Evolutionary conservation across 2,888 invertebrate genomes (phyloP), one percentile per base, ranked within the genome.

Genomic region (Sphinx pinastri): DNA sequence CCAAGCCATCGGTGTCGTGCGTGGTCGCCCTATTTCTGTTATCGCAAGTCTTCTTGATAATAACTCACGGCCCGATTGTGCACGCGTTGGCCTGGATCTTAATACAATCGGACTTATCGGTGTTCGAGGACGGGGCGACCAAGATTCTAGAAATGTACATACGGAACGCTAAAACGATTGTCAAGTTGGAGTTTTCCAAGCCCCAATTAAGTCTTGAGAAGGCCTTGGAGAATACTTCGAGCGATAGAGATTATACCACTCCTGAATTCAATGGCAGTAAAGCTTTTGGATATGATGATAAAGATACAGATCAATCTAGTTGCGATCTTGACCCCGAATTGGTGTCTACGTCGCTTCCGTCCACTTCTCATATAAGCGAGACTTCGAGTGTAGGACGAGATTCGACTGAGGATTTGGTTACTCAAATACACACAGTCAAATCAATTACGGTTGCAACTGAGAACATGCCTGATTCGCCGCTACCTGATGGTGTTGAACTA

Each of bases 1-100:
- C 85, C 10, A 96, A 96, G 87, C 96, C 96, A 5, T 96, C 97
- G 73, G 97, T 98, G 0, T 98, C 98, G 72, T 97, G 97, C 73
- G 98, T 99, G 12, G 98, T 99, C 6, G 96, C 99, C 0, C 92
- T 99, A 73, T 99, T 98, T 93, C 93, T 99, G 71, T 92, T 99
- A 73, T 98, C 99, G 1, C 97, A 99, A 95, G 98, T 99, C 66
- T 99, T 99, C 93, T 94, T 99, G 71, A 99, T 99, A 75, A 96
- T 99, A 75, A 97, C 97, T 4, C 98, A 99, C 87, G 96, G 96
- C 1, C 98, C 99, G 0, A 95, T 99, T 77, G 98, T 99, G 6
- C 97, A 98, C 81, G 97, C 97, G 8, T 90, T 99, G 76, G 98
- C 99, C 57, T 97, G 98, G 95, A 97, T 98, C 71, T 96, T 99